phyloP scores from a whole-genome alignment of 2,888 invertebrate species.

The Helleia helle region DNA sequence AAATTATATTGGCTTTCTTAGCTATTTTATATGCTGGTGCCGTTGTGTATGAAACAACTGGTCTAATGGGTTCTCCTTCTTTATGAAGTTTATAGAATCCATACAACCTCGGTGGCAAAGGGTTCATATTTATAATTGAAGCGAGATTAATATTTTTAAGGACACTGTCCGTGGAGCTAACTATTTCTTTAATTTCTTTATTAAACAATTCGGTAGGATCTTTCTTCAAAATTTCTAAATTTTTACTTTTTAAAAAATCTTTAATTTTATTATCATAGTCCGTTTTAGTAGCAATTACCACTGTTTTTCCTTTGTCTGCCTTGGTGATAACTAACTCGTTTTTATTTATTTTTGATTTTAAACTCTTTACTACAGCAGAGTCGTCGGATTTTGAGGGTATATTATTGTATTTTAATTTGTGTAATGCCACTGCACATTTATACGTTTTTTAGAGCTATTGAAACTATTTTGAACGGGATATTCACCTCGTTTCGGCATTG shows the following conservation, averaged over 20 bases:
- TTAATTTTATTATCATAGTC: background rate
- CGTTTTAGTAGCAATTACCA: background rate
- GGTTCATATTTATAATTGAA: background rate
- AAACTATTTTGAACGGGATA: too few relatives aligned
- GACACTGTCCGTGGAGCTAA: background rate
- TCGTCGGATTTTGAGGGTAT: too few relatives aligned
- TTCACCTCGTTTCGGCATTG: too few relatives aligned
- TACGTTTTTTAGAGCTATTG: too few relatives aligned
- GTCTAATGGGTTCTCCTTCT: background rate
- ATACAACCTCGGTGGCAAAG: background rate
- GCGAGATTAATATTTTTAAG: background rate
- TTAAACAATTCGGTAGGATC: background rate
- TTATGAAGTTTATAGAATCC: background rate
- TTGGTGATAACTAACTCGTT: background rate
- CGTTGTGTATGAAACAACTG: background rate
- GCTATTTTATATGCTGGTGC: background rate
- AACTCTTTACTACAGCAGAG: too few relatives aligned
- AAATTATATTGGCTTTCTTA: background rate
- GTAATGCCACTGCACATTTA: too few relatives aligned
- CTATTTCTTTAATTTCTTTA: too few relatives aligned
- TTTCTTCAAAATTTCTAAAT: background rate
- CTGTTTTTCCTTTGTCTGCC: conserved; percentile 4
- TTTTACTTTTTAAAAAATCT: background rate
- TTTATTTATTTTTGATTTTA: background rate
- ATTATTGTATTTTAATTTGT: too few relatives aligned